Evolutionary conservation across 2,888 invertebrate species (phyloP).

Genomic region (Ormia ochracea): DNA sequence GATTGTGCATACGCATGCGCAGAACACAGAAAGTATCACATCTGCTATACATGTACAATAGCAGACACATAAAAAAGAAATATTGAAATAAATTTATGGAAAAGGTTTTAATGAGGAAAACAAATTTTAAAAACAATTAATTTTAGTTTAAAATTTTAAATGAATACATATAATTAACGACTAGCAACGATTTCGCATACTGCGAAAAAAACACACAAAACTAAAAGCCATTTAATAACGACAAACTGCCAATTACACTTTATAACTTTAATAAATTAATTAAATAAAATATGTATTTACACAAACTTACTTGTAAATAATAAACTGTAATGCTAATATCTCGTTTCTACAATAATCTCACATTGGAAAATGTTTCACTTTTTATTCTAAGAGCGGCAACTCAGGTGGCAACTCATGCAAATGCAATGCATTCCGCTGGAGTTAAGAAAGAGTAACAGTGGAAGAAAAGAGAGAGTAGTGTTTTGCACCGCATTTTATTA

Average conservation of each 20-base stretch:
- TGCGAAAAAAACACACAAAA: not conserved
- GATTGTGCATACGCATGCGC: not conserved
- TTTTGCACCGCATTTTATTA: too few relatives aligned
- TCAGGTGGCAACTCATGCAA: too few relatives aligned
- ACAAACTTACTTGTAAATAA: too few relatives aligned
- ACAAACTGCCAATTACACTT: conserved; percentile 38
- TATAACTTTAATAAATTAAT: not conserved
- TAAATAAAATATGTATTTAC: too few relatives aligned
- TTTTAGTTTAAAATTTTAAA: not conserved
- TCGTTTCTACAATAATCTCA: too few relatives aligned
- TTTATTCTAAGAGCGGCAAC: too few relatives aligned
- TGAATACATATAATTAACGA: not conserved
- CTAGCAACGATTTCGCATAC: conserved; percentile 34
- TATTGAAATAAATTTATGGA: not conserved
- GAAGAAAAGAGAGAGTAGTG: too few relatives aligned
- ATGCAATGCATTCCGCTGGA: too few relatives aligned
- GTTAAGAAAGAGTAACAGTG: too few relatives aligned
- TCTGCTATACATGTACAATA: not conserved
- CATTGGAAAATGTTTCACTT: too few relatives aligned
- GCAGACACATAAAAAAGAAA: conserved; percentile 14
- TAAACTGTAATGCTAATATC: too few relatives aligned
- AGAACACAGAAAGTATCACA: not conserved
- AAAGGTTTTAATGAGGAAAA: not conserved
- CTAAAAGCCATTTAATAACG: not conserved
- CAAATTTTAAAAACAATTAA: not conserved